Evolutionary conservation across 2,888 invertebrate genomes (phyloP).

Genomic region (Leptinotarsa haldemani): DNA sequence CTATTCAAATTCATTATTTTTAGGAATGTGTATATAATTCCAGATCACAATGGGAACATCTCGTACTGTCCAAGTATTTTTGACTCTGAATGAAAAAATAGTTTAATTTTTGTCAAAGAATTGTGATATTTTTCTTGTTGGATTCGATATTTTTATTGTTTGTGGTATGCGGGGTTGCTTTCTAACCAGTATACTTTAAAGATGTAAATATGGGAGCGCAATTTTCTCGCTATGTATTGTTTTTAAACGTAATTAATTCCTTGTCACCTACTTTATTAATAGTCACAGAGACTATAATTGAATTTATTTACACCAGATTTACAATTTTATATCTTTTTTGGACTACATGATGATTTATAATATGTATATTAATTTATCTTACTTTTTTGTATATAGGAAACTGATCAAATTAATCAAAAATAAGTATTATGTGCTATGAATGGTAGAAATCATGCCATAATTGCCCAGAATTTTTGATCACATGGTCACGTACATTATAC

Average conservation of each 20-base stretch:
- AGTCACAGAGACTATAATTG: too few relatives aligned
- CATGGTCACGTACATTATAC: too few relatives aligned
- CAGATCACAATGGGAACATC: background rate
- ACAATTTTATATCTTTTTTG: too few relatives aligned
- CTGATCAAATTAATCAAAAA: background rate
- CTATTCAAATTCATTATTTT: too few relatives aligned
- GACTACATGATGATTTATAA: too few relatives aligned
- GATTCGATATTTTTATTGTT: constrained; percentile 11
- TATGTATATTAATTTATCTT: too few relatives aligned
- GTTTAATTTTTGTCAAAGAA: constrained; percentile 21
- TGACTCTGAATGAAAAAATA: background rate
- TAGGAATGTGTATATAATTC: too few relatives aligned
- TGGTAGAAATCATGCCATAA: background rate
- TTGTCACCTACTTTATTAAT: too few relatives aligned
- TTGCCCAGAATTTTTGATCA: background rate
- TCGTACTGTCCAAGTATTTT: background rate
- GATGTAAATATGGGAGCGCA: background rate
- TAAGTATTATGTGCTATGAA: too few relatives aligned
- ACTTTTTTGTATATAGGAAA: background rate
- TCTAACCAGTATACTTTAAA: constrained; percentile 3
- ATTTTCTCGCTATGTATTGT: background rate
- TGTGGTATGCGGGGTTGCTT: constrained; percentile 16
- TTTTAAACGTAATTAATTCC: background rate
- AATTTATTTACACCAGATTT: too few relatives aligned
- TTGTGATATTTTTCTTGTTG: constrained; percentile 25